Conservation (phyloP, 1,140 invertebrate species). For the Popillia japonica region DNA sequence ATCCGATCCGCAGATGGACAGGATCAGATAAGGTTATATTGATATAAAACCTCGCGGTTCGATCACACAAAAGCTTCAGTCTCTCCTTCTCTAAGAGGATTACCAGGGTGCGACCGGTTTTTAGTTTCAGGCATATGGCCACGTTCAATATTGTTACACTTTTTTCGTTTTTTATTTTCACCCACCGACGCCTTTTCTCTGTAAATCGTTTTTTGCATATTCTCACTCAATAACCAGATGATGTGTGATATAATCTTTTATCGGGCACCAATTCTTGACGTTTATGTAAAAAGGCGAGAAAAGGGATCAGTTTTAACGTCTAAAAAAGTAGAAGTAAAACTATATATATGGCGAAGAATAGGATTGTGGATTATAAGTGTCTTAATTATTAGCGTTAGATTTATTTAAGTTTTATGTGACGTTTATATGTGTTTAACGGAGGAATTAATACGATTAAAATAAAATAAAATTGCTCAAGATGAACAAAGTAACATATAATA, state of each 20-base stretch:
- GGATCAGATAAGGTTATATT: conserved; percentile 50
- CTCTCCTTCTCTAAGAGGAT: conserved; percentile 50
- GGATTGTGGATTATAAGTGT: too few relatives aligned
- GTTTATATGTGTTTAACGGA: too few relatives aligned
- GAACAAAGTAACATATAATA: background rate
- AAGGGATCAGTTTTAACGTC: background rate
- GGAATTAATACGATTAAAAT: too few relatives aligned
- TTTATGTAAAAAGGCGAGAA: background rate
- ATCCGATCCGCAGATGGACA: conserved; percentile 45
- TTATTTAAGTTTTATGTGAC: too few relatives aligned
- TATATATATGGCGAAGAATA: background rate
- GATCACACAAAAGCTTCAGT: conserved; percentile 46
- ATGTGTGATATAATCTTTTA: conserved; percentile 7
- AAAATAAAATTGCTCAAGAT: too few relatives aligned
- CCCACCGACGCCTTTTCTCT: conserved; percentile 37
- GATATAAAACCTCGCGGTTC: conserved; percentile 50
- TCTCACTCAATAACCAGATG: background rate
- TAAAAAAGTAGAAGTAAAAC: background rate
- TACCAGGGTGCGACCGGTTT: conserved; percentile 52
- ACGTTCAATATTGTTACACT: conserved; percentile 39
- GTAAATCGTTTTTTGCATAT: conserved; percentile 21
- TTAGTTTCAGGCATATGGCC: conserved; percentile 48
- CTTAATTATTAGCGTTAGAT: too few relatives aligned
- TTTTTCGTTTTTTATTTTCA: conserved; percentile 32
- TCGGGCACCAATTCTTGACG: background rate